Base-by-base conservation (phyloP, 2,113 vertebrate genomes). In the Motacilla tschutschensis region DNA sequence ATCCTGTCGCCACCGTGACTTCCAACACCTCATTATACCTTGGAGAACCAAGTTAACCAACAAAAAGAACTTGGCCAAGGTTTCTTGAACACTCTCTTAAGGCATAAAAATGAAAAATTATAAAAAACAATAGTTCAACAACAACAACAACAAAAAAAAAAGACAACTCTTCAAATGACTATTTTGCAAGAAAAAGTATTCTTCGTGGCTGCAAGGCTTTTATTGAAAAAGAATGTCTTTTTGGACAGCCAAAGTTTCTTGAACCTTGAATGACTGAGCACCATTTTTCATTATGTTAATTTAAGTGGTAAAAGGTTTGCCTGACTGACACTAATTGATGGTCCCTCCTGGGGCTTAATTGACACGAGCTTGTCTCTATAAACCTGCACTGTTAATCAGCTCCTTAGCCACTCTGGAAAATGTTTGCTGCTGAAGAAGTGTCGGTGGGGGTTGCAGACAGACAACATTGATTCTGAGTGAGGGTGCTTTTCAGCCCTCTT, bases 271-370 rank as follows among this genome's bases (percentile, higher is more conserved):
- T 77, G 62, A 83, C 72, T 83, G 59, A 81, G 77, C 69, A 76
- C 51, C n/a, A 79, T 79, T 90, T 94, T 92, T 88, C 51, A 89
- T 92, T 66, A 92, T 85, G 46, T 36, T 93, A 90, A 91, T 94
- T 88, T 65, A 85, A 83, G 76, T 76, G 62, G 67, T 79, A 78
- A 76, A 93, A 93, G 72, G 75, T 92, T 92, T 72, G 66, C 64
- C 73, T 85, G 88, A 92, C 70, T 95, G 92, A 94, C 71, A 89
- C 25, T 95, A 95, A 93, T 94, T 96, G 94, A 96, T 93, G 80
- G 70, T 65, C 84, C 79, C 87, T 93, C 64, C 92, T 92, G 88
- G 81, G 44, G 94, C 38, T 91, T 95, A 94, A 95, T 93, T 96
- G 88, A 85, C 88, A 91, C 2, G 35, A 89, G 55, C 74, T 79